A percentile compares a stretch with the other conserved stretches of the same genome.
phyloP scores from a whole-genome alignment of 2,888 invertebrate genomes.

The Rotaria socialis region DNA sequence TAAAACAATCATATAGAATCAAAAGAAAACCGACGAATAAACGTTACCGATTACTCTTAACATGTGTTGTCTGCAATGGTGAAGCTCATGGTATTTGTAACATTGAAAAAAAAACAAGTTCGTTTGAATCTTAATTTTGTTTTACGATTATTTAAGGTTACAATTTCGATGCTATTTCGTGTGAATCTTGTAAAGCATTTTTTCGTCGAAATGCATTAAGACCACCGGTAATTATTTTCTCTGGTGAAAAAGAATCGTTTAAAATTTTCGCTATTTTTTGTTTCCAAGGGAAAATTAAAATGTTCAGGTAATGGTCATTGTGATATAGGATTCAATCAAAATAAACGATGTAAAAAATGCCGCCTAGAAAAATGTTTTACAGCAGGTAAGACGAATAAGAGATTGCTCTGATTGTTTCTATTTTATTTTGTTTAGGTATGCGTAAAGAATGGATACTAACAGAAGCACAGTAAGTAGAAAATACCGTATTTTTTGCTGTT shows the following conservation, averaged over 20 bases:
- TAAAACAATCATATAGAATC: too few species aligned
- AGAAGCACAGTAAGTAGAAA: not conserved
- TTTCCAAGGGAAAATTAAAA: not conserved
- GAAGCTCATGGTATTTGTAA: not conserved
- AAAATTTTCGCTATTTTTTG: not conserved
- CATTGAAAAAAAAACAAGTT: not conserved
- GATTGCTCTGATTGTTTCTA: not conserved
- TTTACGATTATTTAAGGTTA: not conserved
- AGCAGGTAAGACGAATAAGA: not conserved
- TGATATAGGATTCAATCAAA: not conserved
- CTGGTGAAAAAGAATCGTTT: not conserved
- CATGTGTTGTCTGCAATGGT: not conserved
- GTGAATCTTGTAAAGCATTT: conserved; percentile 33
- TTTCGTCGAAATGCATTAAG: conserved; percentile 10
- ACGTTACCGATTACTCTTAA: not conserved
- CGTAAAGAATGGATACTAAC: conserved; percentile 28
- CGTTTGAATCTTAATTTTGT: not conserved
- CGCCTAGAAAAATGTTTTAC: not conserved
- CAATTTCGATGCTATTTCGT: conserved; percentile 31
- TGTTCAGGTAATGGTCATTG: not conserved
- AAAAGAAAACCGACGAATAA: too few species aligned
- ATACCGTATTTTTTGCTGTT: not conserved
- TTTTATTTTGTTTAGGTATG: not conserved
- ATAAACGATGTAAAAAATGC: conserved; percentile 13
- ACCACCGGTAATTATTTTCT: not conserved